Base-by-base conservation (phyloP, 2,888 invertebrate genomes). In the Phaedon cochleariae region DNA sequence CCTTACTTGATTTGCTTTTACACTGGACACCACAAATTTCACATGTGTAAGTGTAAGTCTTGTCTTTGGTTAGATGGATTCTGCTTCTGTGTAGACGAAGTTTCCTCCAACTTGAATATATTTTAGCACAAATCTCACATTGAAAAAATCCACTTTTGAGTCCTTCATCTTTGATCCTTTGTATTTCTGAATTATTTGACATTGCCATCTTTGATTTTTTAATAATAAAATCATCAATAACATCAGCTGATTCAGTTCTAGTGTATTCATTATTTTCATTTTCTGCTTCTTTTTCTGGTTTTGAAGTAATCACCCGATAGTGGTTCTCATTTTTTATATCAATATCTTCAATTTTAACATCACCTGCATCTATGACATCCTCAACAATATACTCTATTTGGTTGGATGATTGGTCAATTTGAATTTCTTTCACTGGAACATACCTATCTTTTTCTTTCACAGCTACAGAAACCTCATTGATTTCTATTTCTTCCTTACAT, bases 21-120 rank as follows among this genome's bases (percentile, higher is more conserved):
- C 68, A 67, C 22, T 72, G 20, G 10, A 65, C 60, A 2, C 78
- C 78, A 55, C 79, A 79, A 37, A 75, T 49, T 53, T 76, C 74
- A 58, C 78, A 77, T 2, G 74, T 63, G 62, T 62, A 76, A 10
- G 59, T 61, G 31, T 62, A 76, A 10, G 59, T 61, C 34, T 64
- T 49, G 6, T 66, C 52, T 51, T 64, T 59, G 22, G 61, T 45
- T 12, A 53, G 49, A 65, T 75, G 74, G 0, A 65, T 52, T 21
- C 65, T 59, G 29, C 59, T 64, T 18, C 51, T 65, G 46, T 77
- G 77, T 12, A 62, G 31, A 1, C 67, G 63, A 15, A 75, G 59
- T 22, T 65, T 45, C 31, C 45, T 59, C 3, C 2, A 26, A 0
- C 58, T 52, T 21, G 64, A 17, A 55, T 71, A 73, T 31, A 63